Evolutionary conservation across 2,113 vertebrate genomes (phyloP), one percentile per base, ranked within the genome.

Genomic region (Nothocercus nigrocapillus): DNA sequence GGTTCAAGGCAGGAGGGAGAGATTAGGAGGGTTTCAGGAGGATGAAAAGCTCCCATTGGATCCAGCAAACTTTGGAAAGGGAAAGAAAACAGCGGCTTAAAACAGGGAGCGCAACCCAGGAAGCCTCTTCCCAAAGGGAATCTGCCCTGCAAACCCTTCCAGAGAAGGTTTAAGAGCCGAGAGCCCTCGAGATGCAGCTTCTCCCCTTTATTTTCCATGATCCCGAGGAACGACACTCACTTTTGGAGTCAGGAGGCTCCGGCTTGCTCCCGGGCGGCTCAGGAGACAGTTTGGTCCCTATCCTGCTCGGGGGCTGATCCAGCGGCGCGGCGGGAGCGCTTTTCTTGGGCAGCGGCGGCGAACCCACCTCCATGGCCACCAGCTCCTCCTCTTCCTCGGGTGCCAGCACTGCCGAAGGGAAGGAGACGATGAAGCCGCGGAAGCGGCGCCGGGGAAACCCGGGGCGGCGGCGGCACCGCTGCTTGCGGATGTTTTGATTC

Each of bases 271-370:
- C 95, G 7, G 97, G 96, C 2, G 96, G 95, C 97, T 98, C 98
- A 94, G 97, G 97, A 25, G 97, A 98, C 85, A 95, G 96, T 96
- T 97, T 99, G 98, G 94, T 98, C 97, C 95, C 96, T 86, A 94
- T 97, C 88, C 95, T 97, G 96, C 93, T 87, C 44, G 97, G 95
- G 64, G 97, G 97, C 78, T 80, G 97, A 27, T 96, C 96, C 94
- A 97, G 78, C 88, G 95, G 92, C 93, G 88, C 92, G 11, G 90
- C 73, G 7, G 95, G 86, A 79, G 96, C 75, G 45, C 89, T 95
- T 42, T 98, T 98, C 90, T 98, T 98, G 13, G 96, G 97, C 27
- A 98, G 97, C 20, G 97, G 97, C 5, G 98, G 95, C 32, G 97
- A 97, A 77, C 97, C 96, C 93, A 97, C 96, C 54, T 98, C 98